phyloP scores from a whole-genome alignment of 1,140 invertebrate species.

The Pseudobourletiella spinata region DNA sequence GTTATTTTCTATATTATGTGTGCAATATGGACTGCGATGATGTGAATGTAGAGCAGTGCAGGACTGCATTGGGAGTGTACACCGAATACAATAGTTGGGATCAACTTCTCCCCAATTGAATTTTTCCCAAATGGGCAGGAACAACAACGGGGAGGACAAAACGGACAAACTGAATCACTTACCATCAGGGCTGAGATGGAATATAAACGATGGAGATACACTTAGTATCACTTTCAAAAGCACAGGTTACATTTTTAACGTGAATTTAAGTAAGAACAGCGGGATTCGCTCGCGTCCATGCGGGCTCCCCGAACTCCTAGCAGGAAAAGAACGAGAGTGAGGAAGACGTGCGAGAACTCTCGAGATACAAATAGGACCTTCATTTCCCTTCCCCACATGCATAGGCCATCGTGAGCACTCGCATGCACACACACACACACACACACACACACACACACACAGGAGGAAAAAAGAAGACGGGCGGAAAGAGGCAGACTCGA shows the following conservation, averaged over 20 bases:
- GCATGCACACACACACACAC: neutral
- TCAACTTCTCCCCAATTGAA: no score
- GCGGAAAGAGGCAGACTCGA: neutral
- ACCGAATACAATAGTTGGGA: no score
- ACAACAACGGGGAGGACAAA: no score
- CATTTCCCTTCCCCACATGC: neutral
- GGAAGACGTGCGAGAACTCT: neutral
- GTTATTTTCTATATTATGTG: no score
- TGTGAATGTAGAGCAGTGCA: no score
- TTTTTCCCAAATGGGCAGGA: no score
- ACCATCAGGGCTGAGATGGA: slow-evolving; percentile 7
- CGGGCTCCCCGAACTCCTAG: slow-evolving; percentile 3
- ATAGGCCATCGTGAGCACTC: neutral
- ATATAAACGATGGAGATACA: slow-evolving; percentile 3
- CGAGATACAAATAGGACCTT: neutral
- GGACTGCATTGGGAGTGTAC: no score
- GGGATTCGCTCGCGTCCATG: slow-evolving; percentile 9
- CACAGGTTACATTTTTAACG: slow-evolving; percentile 13
- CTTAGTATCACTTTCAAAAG: slow-evolving; percentile 8
- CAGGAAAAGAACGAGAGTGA: slow-evolving; percentile 1
- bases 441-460: no score
- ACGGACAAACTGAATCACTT: no score
- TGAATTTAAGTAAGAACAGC: slow-evolving; percentile 9
- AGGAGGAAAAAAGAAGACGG: neutral
- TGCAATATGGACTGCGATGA: no score